Percentiles rank a stretch among this genome's conserved stretches.
phyloP scores from a whole-genome alignment of 2,888 invertebrate genomes.

The Orthonychiurus folsomi region DNA sequence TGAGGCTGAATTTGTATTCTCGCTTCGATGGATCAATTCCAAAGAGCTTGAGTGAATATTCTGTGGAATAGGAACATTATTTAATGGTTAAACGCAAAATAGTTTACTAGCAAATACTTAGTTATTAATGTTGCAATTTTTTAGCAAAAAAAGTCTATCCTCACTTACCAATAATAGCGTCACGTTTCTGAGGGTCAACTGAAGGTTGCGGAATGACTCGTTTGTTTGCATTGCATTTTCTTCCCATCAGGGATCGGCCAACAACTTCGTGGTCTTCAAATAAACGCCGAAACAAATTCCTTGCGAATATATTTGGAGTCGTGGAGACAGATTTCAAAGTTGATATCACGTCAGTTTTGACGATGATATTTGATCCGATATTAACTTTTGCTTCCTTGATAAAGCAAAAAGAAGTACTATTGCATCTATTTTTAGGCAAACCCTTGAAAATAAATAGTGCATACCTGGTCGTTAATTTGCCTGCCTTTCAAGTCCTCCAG shows the following conservation, averaged over 20 bases:
- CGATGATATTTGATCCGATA: neutral
- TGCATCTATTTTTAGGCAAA: no score
- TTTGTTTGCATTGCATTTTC: slow-evolving; percentile 4
- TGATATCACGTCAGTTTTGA: neutral
- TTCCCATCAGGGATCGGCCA: slow-evolving; percentile 5
- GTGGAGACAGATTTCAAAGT: slow-evolving; percentile 2
- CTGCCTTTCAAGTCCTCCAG: no score
- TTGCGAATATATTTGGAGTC: neutral
- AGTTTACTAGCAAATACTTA: no score
- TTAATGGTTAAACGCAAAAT: neutral
- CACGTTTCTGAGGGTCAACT: neutral
- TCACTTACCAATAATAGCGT: slow-evolving; percentile 4
- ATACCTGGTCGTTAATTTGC: no score
- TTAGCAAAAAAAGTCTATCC: no score
- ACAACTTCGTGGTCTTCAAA: slow-evolving; percentile 8
- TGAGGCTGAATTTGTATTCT: neutral
- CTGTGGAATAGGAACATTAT: neutral
- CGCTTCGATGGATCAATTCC: neutral
- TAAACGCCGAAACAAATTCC: slow-evolving; percentile 5
- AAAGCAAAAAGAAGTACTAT: no score
- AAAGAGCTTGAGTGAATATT: neutral
- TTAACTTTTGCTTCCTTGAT: neutral
- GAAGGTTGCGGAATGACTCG: neutral
- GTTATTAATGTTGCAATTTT: no score
- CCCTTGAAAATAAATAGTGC: no score